Conservation (phyloP, 2,888 invertebrate species). For the Lymantria monacha region DNA sequence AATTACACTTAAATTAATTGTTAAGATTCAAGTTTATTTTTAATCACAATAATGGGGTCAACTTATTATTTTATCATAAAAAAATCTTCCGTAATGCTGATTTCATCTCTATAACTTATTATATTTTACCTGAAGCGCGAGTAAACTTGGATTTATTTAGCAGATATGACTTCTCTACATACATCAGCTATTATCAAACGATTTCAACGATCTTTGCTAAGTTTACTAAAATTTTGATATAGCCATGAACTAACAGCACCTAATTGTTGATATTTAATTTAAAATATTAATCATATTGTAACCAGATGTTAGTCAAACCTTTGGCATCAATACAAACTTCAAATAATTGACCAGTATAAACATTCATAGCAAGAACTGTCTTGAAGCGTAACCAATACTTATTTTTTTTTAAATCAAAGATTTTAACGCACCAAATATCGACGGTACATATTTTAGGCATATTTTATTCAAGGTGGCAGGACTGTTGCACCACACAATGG, state of each 20-base stretch:
- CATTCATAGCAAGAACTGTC: constrained; percentile 5
- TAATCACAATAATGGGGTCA: too few relatives aligned
- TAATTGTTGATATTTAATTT: constrained; percentile 15
- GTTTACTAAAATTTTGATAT: background rate
- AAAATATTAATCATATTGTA: constrained; percentile 4
- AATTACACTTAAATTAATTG: too few relatives aligned
- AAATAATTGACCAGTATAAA: constrained; percentile 13
- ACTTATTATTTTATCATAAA: too few relatives aligned
- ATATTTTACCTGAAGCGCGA: background rate
- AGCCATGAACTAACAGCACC: constrained; percentile 19
- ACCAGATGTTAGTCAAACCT: constrained; percentile 34
- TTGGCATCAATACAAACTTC: constrained; percentile 32
- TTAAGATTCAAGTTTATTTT: too few relatives aligned
- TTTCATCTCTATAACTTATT: too few relatives aligned
- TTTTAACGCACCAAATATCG: too few relatives aligned
- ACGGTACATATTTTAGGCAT: too few relatives aligned
- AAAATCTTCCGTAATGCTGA: background rate
- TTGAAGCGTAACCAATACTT: background rate
- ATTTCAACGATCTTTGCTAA: background rate
- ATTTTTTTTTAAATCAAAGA: too few relatives aligned
- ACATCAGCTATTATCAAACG: background rate
- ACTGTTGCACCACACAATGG: constrained; percentile 60
- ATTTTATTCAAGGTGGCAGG: constrained; percentile 42
- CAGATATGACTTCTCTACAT: background rate
- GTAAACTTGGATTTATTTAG: background rate